Evolutionary conservation across 2,113 vertebrate genomes (phyloP), one percentile per base, ranked within the genome.

Genomic region (Heterocephalus glaber): DNA sequence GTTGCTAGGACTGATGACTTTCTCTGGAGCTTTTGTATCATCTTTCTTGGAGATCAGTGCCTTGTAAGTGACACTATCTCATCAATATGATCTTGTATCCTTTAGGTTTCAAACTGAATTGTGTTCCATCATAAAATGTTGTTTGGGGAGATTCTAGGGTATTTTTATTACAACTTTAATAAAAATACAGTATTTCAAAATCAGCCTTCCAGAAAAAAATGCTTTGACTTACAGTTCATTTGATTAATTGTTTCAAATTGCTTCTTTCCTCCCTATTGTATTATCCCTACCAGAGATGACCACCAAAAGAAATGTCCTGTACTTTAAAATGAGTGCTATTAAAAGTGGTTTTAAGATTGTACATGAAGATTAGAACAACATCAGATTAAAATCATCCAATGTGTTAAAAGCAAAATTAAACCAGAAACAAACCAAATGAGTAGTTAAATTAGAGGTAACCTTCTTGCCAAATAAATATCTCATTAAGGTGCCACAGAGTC

Each of bases 391-490:
- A 60, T 95, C 74, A 88, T 61, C 56, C 33, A 70, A 86, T 58
- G 54, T 1, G 0, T 86, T 87, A 76, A 58, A 68, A 44, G n/a
- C 77, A 96, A 95, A 94, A 94, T 95, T 88, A 90, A 96, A 86
- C 38, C 44, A 88, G 81, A 65, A 95, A 92, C 44, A 96, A 90
- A 82, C 89, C 76, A 97, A 92, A 95, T 84, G 85, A 95, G 70
- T 90, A 80, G 76, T 86, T 94, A 94, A 90, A 89, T 92, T 87
- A 68, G 74, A 95, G 96, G 92, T 70, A 92, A 96, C 49, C 4
- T 20, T 86, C 94, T 94, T 58, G 10, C 38, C 85, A 94, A 95
- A 83, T 86, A 86, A 92, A 86, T 65, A 94, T 89, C 38, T 96
- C 87, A 68, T 96, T 97, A 88, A 96, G 85, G 89, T 70, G 61